Conservation (phyloP, 1,140 invertebrate species). For the Condylostylus longicornis region DNA sequence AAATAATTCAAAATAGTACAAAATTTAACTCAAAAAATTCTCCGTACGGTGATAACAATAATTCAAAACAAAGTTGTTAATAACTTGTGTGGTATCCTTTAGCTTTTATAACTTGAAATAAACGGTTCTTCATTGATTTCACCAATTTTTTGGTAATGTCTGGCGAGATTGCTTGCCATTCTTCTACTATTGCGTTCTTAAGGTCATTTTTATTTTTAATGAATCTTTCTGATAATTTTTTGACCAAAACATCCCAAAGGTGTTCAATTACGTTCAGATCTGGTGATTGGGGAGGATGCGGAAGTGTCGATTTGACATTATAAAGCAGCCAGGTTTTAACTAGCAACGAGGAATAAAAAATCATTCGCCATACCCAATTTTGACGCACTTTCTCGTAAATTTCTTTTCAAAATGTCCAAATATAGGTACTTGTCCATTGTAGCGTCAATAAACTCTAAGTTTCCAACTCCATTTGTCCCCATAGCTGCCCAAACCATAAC, state of each 20-base stretch:
- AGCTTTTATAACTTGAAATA: constrained; percentile 12
- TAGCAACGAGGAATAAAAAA: constrained; percentile 8
- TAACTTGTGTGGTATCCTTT: constrained; percentile 16
- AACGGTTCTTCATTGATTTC: constrained; percentile 11
- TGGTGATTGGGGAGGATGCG: constrained; percentile 17
- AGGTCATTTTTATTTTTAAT: constrained; percentile 1
- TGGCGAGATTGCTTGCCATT: constrained; percentile 12
- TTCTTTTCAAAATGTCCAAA: constrained; percentile 11
- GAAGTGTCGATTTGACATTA: constrained; percentile 7
- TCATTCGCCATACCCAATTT: constrained; percentile 8
- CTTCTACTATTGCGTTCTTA: constrained; percentile 8
- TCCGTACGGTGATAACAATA: too few species aligned
- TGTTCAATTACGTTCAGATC: constrained; percentile 13
- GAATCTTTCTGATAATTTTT: neutral
- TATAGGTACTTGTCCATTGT: constrained; percentile 10
- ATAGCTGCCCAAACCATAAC: constrained; percentile 30
- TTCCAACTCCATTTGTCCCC: constrained; percentile 13
- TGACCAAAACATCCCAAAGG: constrained; percentile 14
- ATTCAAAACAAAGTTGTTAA: too few species aligned
- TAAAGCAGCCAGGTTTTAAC: constrained; percentile 14
- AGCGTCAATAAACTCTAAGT: constrained; percentile 13
- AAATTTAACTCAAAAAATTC: too few species aligned
- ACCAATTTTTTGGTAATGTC: constrained; percentile 11
- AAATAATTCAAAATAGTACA: too few species aligned
- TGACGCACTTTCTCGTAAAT: constrained; percentile 9